phyloP scores from a whole-genome alignment of 1,140 invertebrate genomes.

The Drosophila serrata region DNA sequence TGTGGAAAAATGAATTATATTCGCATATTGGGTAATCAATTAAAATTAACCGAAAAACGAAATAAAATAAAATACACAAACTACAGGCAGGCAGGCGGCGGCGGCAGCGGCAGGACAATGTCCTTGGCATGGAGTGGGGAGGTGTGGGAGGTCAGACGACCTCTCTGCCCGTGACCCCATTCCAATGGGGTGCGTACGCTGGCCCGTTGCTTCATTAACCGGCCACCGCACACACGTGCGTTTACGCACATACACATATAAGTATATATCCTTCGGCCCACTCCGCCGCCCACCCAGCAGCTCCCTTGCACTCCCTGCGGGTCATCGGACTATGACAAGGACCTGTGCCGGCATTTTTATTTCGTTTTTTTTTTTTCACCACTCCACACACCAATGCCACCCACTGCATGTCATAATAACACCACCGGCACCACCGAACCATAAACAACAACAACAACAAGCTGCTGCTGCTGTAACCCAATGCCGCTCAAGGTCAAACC shows the following conservation, averaged over 20 bases:
- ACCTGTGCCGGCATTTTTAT: slow-evolving; percentile 55
- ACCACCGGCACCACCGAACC: slow-evolving; percentile 21
- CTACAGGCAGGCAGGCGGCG: slow-evolving; percentile 21
- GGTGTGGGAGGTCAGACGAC: slow-evolving; percentile 50
- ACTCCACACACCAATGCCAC: slow-evolving; percentile 61
- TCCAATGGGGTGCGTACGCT: slow-evolving; percentile 75
- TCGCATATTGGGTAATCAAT: slow-evolving; percentile 80
- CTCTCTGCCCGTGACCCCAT: slow-evolving; percentile 72
- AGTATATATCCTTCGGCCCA: slow-evolving; percentile 37
- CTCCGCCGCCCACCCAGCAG: slow-evolving; percentile 1
- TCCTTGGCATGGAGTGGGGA: slow-evolving; percentile 24
- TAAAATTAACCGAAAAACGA: slow-evolving; percentile 80
- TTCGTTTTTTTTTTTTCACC: slow-evolving; percentile 48
- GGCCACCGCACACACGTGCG: slow-evolving; percentile 45
- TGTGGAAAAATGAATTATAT: slow-evolving; percentile 59
- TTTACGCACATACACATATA: slow-evolving; percentile 52
- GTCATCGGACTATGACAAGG: slow-evolving; percentile 51
- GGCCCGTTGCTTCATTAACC: slow-evolving; percentile 74
- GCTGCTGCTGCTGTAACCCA: slow-evolving; percentile 68
- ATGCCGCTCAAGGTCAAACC: slow-evolving; percentile 81
- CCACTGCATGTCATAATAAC: slow-evolving; percentile 56
- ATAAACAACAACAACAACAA: slow-evolving; percentile 43
- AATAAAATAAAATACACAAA: slow-evolving; percentile 66
- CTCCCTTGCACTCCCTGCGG: slow-evolving; percentile 5
- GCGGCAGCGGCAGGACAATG: slow-evolving; percentile 49